Base-by-base conservation (phyloP, 2,797 vertebrate genomes). In the Rhyacichthys aspro region DNA sequence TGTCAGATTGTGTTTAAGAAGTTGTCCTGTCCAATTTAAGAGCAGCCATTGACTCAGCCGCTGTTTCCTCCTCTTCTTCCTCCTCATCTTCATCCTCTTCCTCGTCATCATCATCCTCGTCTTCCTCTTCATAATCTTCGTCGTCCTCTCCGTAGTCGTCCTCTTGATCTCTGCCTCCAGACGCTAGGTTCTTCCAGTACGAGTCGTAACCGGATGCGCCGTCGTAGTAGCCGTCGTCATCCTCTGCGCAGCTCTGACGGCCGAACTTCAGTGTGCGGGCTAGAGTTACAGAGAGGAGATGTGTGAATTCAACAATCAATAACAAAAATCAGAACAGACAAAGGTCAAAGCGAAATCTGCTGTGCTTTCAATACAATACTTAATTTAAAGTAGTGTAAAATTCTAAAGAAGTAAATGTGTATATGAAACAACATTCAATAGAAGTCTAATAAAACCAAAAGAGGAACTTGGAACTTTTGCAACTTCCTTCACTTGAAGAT, bases 191-290 rank as follows among this genome's bases (percentile, higher is more conserved):
- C 83, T 96, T 97, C 97, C 96, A 98, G 60, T 97, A 98, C 32
- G 92, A 72, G 16, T 95, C 94, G 7, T 98, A 98, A 1, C 97
- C 95, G 0, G 95, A 94, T 0, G 96, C 95, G 3, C 91, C 91
- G 0, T 88, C 81, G 14, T 93, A 88, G 10, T 96, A 90, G 16
- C 91, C 82, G 0, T 97, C 93, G 0, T 91, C 88, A 5, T 97
- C 95, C 0, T 96, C 96, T 0, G 59, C 81, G 9, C 95, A 95
- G 1, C 89, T 90, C 80, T 98, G 96, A 11, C 97, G 92, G 55
- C 97, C 97, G 18, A 96, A 99, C 71, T 96, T 98, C 80, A 98
- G 53, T 3, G 94, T 94, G 11, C 98, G 96, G 0, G 96, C 98
- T 99, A 70, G 9, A 28, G 43, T 79, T 17, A 55, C 34, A 57